These are phyloP conservation scores for Colletes gigas DNA, from an alignment of 1,140 invertebrate species.

Conservation along the genomic window DNA sequence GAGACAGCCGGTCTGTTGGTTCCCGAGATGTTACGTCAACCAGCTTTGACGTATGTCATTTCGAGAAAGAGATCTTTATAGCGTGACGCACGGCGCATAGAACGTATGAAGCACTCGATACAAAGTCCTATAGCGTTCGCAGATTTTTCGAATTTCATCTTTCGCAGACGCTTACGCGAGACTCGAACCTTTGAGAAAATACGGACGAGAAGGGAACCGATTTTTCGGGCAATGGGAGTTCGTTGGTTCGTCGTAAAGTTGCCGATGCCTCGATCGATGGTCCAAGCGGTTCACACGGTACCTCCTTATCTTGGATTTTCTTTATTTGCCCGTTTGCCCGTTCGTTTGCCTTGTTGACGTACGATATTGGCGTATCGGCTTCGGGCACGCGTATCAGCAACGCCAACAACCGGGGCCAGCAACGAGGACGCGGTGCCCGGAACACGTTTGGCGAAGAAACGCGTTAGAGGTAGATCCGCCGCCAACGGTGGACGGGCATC, in stretches of 20 bases:
- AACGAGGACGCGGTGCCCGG: neutral
- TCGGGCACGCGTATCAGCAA: constrained; percentile 67
- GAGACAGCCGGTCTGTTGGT: too few relatives aligned
- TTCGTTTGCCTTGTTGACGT: constrained; percentile 77
- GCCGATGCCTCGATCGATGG: constrained; percentile 47
- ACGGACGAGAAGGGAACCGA: too few relatives aligned
- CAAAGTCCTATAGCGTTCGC: too few relatives aligned
- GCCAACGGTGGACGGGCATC: constrained; percentile 49
- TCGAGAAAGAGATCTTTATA: too few relatives aligned
- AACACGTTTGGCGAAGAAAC: constrained; percentile 19
- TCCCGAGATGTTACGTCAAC: too few relatives aligned
- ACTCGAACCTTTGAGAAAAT: too few relatives aligned
- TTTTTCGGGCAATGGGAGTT: too few relatives aligned
- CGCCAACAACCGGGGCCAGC: constrained; percentile 46
- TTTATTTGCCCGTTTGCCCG: constrained; percentile 70
- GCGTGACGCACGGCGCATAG: too few relatives aligned
- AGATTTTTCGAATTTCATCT: too few relatives aligned
- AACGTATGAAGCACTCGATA: too few relatives aligned
- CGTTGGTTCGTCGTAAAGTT: neutral
- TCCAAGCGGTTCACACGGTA: constrained; percentile 24
- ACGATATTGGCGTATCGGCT: constrained; percentile 76
- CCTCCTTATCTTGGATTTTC: constrained; percentile 62
- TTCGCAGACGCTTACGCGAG: too few relatives aligned
- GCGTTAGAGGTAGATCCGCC: constrained; percentile 41
- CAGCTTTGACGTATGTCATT: too few relatives aligned